phyloP scores from a whole-genome alignment of 2,113 vertebrate genomes.

The Rhegmatorhina hoffmannsi region DNA sequence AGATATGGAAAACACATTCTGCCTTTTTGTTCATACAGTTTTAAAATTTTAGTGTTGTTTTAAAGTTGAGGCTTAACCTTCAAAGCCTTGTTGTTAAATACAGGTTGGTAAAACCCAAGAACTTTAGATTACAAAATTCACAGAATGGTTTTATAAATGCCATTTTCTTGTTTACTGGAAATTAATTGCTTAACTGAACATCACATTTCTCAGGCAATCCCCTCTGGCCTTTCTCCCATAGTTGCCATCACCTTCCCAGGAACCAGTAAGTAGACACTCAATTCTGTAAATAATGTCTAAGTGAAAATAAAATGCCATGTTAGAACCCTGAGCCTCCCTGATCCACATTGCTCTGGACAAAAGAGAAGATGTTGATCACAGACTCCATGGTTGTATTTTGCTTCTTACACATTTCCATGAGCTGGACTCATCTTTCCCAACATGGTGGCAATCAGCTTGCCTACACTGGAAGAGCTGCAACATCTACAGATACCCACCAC shows the following conservation, averaged over 20 bases:
- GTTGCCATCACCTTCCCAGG: neutral
- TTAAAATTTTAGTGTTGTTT: neutral
- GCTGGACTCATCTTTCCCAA: neutral
- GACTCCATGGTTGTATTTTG: neutral
- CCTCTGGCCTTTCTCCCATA: neutral
- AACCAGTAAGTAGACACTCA: neutral
- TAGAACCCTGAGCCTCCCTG: neutral
- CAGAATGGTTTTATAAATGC: neutral
- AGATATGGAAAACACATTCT: neutral
- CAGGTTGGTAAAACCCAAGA: neutral
- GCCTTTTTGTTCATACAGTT: neutral
- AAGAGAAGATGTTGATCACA: neutral
- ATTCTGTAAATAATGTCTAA: neutral
- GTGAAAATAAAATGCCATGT: neutral
- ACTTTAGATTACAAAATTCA: neutral
- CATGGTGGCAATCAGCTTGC: neutral
- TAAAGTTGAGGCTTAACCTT: neutral
- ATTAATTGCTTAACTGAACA: neutral
- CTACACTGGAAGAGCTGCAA: neutral
- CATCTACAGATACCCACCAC: neutral
- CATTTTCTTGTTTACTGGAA: neutral
- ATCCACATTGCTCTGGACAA: accelerated
- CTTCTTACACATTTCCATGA: neutral
- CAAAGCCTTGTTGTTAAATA: neutral
- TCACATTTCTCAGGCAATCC: neutral